Conservation (phyloP, 2,797 vertebrate genomes). For the Morus bassanus region DNA sequence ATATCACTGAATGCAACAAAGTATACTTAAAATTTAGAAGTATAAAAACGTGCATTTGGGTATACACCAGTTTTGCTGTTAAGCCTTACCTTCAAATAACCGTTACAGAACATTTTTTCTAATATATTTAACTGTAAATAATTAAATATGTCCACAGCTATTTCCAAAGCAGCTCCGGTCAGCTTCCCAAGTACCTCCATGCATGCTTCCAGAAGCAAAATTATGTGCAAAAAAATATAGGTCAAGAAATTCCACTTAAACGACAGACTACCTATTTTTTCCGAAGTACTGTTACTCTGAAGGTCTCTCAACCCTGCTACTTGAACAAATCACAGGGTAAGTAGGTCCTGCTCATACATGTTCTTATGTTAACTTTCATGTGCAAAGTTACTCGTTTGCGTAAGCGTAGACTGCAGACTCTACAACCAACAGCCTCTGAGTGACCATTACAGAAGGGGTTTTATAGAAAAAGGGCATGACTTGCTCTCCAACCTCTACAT, state of each 20-base stretch:
- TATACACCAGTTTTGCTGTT: neutral
- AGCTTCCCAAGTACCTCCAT: neutral
- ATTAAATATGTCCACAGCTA: neutral
- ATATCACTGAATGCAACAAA: neutral
- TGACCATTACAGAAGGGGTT: neutral
- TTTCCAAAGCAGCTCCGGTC: neutral
- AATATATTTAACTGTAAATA: neutral
- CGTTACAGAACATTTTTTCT: neutral
- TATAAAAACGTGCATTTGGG: neutral
- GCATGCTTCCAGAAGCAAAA: neutral
- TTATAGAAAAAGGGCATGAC: neutral
- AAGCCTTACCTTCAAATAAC: neutral
- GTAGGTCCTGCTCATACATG: rapidly evolving
- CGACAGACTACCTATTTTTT: neutral
- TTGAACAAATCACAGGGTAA: neutral
- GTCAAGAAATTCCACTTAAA: neutral
- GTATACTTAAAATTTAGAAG: neutral
- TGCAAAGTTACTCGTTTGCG: neutral
- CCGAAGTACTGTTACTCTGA: neutral
- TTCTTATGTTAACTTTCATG: neutral
- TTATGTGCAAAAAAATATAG: neutral
- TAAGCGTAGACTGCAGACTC: neutral
- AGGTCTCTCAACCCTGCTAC: neutral
- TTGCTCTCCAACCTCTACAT: rapidly evolving
- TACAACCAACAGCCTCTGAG: neutral